phyloP scores from a whole-genome alignment of 2,113 vertebrate genomes.

The Ascaphus truei region DNA sequence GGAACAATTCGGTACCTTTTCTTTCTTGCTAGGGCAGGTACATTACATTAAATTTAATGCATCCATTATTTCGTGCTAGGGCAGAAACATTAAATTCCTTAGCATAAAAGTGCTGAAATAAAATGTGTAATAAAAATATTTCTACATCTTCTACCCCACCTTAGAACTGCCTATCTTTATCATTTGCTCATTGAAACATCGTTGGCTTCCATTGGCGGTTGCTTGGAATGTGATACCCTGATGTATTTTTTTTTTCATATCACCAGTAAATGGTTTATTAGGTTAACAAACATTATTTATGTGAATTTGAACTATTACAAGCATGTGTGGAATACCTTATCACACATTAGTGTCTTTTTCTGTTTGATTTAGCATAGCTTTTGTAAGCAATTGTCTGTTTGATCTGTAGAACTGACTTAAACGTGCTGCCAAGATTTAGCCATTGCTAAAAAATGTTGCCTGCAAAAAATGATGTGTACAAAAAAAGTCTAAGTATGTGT shows the following conservation, averaged over 20 bases:
- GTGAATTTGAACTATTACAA: background rate
- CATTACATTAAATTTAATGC: too few species aligned
- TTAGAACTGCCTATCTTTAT: background rate
- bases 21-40: too few species aligned
- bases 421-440: background rate
- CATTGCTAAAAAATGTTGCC: background rate
- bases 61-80: background rate
- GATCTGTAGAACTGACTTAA: background rate
- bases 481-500: too few species aligned
- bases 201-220: background rate
- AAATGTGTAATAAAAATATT: conserved; percentile 4
- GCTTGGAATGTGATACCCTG: background rate
- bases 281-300: background rate
- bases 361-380: background rate
- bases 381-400: conserved; percentile 6
- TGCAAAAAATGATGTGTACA: too few species aligned
- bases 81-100: background rate
- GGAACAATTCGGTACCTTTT: too few species aligned
- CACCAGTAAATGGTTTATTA: conserved; percentile 5
- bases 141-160: background rate
- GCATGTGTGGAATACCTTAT: conserved; percentile 21
- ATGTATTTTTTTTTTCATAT: conserved; percentile 13
- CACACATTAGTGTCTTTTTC: conserved; percentile 16
- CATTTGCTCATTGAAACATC: background rate
- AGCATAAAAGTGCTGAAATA: background rate